Evolutionary conservation across 1,140 invertebrate species (phyloP), one percentile per base, ranked within the genome.

Genomic region (Sipha flava): DNA sequence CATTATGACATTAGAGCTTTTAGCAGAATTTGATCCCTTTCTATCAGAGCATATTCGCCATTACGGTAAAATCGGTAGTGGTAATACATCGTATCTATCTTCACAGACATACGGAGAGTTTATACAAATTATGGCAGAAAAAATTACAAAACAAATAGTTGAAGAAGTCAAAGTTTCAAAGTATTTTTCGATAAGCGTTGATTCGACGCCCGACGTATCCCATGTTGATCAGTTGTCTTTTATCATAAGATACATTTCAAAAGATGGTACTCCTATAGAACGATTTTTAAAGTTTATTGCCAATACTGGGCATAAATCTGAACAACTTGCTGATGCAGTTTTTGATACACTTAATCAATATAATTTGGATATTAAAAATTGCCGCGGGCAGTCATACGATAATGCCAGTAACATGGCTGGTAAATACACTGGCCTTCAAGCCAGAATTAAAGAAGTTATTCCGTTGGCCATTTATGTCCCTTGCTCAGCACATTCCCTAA

Each of bases 141-240:
- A 47, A 18, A 18, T 47, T 47, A 47, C 45, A 18, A 47, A 47
- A 47, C 2, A 47, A 47, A 47, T 47, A 47, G 45, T 47, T 47
- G 16, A 47, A 47, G 45, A n/a, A 47, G 45, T n/a, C n/a, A n/a
- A n/a, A n/a, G n/a, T n/a, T n/a, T n/a, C n/a, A n/a, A n/a, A n/a
- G n/a, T n/a, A n/a, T n/a, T n/a, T n/a, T n/a, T n/a, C n/a, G n/a
- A n/a, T n/a, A n/a, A n/a, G n/a, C n/a, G n/a, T 37, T 16, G 85
- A 86, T 83, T 86, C 84, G 10, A 85, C 84, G 18, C 83, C 84
- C 40, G 84, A 86, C 82, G 81, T 85, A 54, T 80, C 83, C 9
- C 83, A 85, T 62, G 81, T 83, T 2, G 85, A 86, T 82, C 84
- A 86, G 80, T 81, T 86, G 12, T 83, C 83, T 43, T 79, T 84